Evolutionary conservation across 2,888 invertebrate species (phyloP).

Genomic region (Rhagonycha fulva): DNA sequence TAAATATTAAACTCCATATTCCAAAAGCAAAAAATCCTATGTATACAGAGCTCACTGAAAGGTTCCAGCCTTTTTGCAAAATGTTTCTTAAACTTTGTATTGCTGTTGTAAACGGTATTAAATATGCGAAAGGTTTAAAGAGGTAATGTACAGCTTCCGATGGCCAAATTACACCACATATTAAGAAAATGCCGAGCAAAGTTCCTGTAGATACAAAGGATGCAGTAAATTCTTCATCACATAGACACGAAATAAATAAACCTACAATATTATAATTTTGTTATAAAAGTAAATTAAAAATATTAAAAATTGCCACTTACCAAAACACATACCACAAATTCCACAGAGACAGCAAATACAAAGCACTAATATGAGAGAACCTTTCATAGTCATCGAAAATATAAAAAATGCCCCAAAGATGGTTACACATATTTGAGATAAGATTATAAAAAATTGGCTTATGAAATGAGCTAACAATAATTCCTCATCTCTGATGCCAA

Average conservation of each 20-base stretch:
- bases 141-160: slow-evolving; percentile 86
- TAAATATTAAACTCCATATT: slow-evolving; percentile 78
- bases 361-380: slow-evolving; percentile 76
- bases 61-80: slow-evolving; percentile 81
- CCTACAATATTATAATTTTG: slow-evolving; percentile 64
- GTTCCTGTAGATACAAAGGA: slow-evolving; percentile 85
- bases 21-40: slow-evolving; percentile 79
- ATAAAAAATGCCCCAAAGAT: slow-evolving; percentile 76
- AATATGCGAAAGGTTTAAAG: slow-evolving; percentile 64
- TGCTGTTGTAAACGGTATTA: slow-evolving; percentile 85
- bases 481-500: neutral
- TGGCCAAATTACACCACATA: slow-evolving; percentile 94
- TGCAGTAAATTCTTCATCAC: slow-evolving; percentile 81
- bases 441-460: neutral
- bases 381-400: slow-evolving; percentile 78
- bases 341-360: slow-evolving; percentile 80
- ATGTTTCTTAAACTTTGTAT: slow-evolving; percentile 87
- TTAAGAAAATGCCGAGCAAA: slow-evolving; percentile 82
- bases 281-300: neutral
- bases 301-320: slow-evolving; percentile 52
- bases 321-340: slow-evolving; percentile 92
- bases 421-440: slow-evolving; percentile 63
- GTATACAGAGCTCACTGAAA: slow-evolving; percentile 74
- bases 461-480: slow-evolving; percentile 20
- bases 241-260: slow-evolving; percentile 79